Evolutionary conservation across 2,113 vertebrate genomes (phyloP).

Genomic region (Haemorhous mexicanus): DNA sequence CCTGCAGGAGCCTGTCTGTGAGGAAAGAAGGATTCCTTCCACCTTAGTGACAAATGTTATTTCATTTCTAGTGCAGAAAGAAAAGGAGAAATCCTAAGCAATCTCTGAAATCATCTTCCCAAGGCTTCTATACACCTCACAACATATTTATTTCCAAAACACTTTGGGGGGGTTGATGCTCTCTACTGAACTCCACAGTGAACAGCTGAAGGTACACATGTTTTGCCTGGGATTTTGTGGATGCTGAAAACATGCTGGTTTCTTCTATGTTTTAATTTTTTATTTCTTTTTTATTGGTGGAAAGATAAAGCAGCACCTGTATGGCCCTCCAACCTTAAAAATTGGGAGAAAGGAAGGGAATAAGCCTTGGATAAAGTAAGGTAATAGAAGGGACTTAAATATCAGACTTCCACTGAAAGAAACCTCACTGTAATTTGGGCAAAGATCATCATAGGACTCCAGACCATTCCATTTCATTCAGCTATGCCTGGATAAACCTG

Average conservation of each 20-base stretch:
- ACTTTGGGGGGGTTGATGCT: too few relatives aligned
- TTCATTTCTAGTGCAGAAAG: not conserved
- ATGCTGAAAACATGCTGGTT: not conserved
- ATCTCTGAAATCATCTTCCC: not conserved
- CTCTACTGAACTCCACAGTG: not conserved
- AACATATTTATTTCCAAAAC: accelerated
- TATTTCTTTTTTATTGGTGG: too few relatives aligned
- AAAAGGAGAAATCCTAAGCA: not conserved
- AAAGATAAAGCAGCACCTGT: not conserved
- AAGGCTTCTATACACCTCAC: not conserved
- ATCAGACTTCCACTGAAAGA: not conserved
- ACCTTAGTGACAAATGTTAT: not conserved
- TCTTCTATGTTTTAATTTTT: too few relatives aligned
- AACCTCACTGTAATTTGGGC: not conserved
- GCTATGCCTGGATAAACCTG: not conserved
- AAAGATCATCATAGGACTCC: not conserved
- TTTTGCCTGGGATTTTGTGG: not conserved
- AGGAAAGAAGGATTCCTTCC: not conserved
- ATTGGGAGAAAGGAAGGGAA: not conserved
- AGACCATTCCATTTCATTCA: not conserved
- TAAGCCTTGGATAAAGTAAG: not conserved
- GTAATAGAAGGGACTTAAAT: not conserved
- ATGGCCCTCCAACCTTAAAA: not conserved
- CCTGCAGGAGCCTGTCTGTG: not conserved
- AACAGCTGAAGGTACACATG: not conserved